phyloP scores from a whole-genome alignment of 1,140 invertebrate species.

The Drosophila eugracilis region DNA sequence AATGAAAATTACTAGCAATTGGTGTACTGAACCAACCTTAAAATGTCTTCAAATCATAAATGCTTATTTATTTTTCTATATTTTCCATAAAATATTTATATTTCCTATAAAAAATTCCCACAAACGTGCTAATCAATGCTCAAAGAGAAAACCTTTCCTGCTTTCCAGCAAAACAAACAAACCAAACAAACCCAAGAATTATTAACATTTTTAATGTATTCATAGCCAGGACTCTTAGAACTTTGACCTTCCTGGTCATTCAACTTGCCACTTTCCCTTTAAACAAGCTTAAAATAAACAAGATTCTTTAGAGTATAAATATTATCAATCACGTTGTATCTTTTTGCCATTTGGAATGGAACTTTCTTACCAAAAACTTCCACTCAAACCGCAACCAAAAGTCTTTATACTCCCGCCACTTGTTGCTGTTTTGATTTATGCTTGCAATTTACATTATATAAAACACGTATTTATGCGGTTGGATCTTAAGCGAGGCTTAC shows the following conservation, averaged over 20 bases:
- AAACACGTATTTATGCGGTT: conserved; percentile 50
- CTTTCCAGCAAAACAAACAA: too few relatives aligned
- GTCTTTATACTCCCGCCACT: conserved; percentile 24
- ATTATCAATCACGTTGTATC: conserved; percentile 45
- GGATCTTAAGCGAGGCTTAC: conserved; percentile 48
- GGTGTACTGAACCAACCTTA: too few relatives aligned
- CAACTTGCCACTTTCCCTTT: background rate
- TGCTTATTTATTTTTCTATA: too few relatives aligned
- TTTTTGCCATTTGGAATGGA: background rate
- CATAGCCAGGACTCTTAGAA: background rate
- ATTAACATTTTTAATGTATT: background rate
- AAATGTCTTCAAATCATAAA: too few relatives aligned
- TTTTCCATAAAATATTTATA: too few relatives aligned
- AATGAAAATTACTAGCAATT: too few relatives aligned
- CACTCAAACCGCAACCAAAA: background rate
- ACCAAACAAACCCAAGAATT: too few relatives aligned
- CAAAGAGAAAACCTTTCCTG: too few relatives aligned
- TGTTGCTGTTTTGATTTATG: conserved; percentile 72
- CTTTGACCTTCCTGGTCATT: background rate
- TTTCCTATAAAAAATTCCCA: too few relatives aligned
- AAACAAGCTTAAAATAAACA: background rate
- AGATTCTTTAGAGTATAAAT: background rate
- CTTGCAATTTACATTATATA: conserved; percentile 54
- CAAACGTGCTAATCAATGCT: too few relatives aligned
- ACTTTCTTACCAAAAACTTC: background rate